Conservation (phyloP, 2,888 invertebrate genomes). For the Xestia rhomboidea region DNA sequence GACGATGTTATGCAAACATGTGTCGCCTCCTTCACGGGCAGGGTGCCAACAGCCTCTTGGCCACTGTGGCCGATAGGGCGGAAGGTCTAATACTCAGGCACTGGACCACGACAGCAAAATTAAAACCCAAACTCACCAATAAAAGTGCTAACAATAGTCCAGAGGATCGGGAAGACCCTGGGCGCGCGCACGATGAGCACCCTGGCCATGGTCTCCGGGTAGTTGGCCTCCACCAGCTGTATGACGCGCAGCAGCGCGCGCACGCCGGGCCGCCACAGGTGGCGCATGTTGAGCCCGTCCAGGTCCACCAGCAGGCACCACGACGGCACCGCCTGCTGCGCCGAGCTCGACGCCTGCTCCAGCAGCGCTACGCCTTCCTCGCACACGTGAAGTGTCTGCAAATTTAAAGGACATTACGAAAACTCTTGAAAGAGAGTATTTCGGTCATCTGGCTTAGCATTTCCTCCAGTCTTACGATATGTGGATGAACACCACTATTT, state of each 20-base stretch:
- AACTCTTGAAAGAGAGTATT: too few species aligned
- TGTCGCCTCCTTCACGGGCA: too few species aligned
- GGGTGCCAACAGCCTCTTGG: too few species aligned
- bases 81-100: too few species aligned
- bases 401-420: slow-evolving; percentile 15
- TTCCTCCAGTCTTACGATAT: too few species aligned
- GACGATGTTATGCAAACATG: too few species aligned
- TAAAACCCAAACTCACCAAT: slow-evolving; percentile 91
- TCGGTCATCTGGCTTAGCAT: too few species aligned
- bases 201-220: slow-evolving; percentile 98
- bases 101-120: too few species aligned
- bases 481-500: too few species aligned
- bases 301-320: slow-evolving; percentile 98
- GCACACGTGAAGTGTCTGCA: slow-evolving; percentile 95
- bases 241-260: slow-evolving; percentile 92
- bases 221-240: slow-evolving; percentile 96
- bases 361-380: slow-evolving; percentile 97
- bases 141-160: slow-evolving; percentile 98
- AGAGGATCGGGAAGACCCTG: slow-evolving; percentile 97
- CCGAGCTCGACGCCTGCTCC: slow-evolving; percentile 95
- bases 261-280: slow-evolving; percentile 98
- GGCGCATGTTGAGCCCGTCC: slow-evolving; percentile 98
- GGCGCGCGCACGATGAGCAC: slow-evolving; percentile 97
- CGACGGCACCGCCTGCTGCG: slow-evolving; percentile 95
- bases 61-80: too few species aligned